A percentile compares a stretch with the other conserved stretches of the same genome.
Conservation (phyloP, 2,797 vertebrate species). For the Pelodytes ibericus region DNA sequence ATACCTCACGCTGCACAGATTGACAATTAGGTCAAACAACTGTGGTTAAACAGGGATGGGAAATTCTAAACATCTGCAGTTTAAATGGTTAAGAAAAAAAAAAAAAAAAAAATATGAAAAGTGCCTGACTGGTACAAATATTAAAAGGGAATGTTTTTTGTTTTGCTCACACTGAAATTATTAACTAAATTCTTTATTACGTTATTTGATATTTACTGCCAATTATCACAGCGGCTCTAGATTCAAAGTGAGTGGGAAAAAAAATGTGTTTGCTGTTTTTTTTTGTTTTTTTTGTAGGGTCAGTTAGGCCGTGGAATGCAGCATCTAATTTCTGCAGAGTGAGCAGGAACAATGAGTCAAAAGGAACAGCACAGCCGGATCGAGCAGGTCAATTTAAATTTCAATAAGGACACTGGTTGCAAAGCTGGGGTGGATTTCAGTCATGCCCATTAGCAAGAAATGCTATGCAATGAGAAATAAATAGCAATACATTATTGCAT, state of each 20-base stretch:
- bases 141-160: not conserved
- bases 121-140: not conserved
- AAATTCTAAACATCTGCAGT: not conserved
- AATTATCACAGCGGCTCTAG: not conserved
- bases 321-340: conserved; percentile 48
- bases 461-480: not conserved
- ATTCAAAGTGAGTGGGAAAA: too few species aligned
- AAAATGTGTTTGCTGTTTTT: conserved; percentile 25
- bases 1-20: conserved; percentile 73
- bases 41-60: not conserved
- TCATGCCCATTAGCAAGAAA: not conserved
- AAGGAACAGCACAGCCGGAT: conserved; percentile 10
- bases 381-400: conserved; percentile 34
- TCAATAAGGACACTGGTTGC: conserved; percentile 37
- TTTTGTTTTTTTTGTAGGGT: too few species aligned
- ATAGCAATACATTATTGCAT: not conserved
- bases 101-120: conserved; percentile 20
- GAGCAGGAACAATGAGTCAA: conserved; percentile 50
- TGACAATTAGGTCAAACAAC: conserved; percentile 59
- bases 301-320: conserved; percentile 47
- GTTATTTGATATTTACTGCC: too few species aligned
- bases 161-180: too few species aligned
- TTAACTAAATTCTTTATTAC: too few species aligned
- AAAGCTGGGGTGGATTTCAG: not conserved
- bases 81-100: not conserved